Evolutionary conservation across 2,797 vertebrate genomes (phyloP).

Genomic region (Pseudopleuronectes americanus): DNA sequence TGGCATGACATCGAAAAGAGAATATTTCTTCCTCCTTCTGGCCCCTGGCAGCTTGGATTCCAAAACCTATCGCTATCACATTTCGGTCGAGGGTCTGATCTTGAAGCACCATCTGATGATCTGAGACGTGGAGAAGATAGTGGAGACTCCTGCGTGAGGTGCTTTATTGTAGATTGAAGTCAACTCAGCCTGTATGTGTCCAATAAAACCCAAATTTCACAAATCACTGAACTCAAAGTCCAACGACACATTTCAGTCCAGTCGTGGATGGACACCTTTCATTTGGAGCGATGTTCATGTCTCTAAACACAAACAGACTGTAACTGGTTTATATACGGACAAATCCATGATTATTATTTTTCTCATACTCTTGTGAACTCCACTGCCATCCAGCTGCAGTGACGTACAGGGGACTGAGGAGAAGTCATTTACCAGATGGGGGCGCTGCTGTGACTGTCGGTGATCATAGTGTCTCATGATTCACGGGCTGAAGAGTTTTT

Average conservation of each 20-base stretch:
- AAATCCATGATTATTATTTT: neutral
- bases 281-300: neutral
- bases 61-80: constrained; percentile 13
- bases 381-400: neutral
- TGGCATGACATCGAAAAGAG: constrained; percentile 37
- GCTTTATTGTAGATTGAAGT: neutral
- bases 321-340: neutral
- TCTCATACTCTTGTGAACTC: too few relatives aligned
- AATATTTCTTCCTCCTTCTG: neutral
- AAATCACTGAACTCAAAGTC: neutral
- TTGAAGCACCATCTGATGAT: constrained; percentile 30
- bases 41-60: neutral
- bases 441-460: neutral
- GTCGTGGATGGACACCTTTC: neutral
- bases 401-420: neutral
- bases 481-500: neutral
- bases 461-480: neutral
- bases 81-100: constrained; percentile 12
- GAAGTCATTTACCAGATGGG: neutral
- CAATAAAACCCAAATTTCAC: neutral
- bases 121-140: neutral
- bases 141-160: neutral
- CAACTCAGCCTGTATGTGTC: neutral
- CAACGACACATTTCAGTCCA: neutral
- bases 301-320: constrained; percentile 8